Evolutionary conservation across 1,140 invertebrate genomes (phyloP), one percentile per base, ranked within the genome.

Genomic region (Samia ricini): DNA sequence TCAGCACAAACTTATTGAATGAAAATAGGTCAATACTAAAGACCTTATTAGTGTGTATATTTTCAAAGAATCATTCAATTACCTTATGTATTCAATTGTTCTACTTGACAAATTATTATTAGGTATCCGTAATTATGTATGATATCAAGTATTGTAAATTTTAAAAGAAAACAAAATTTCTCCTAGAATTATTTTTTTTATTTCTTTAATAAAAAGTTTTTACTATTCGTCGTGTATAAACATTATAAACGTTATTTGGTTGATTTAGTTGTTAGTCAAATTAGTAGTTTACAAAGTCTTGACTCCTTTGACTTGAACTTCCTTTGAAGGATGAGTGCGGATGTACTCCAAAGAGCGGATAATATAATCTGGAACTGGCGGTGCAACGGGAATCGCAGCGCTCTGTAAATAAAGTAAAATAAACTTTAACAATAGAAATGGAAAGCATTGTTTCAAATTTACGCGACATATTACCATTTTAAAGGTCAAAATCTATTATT

Each of bases 301-400:
- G 10, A 4, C 8, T 26, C 2, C 7, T 12, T 42, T 42, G 12
- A 15, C 33, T 8, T 7, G 7, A n/a, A n/a, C n/a, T 42, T 42
- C 33, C 33, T 42, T 42, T 10, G 68, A 68, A 12, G 71, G 68
- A 33, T 74, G 76, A 15, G 74, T 36, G 1, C 68, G 72, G 59
- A 89, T 79, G 71, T 90, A 91, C 61, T 87, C 82, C 59, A 91
- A 60, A 24, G 77, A 63, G 21, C 75, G 72, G 50, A 63, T 56
- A 65, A 81, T 79, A 51, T 70, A 73, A 48, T 66, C 71, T 29
- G 79, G 79, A 6, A 81, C 64, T 19, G 94, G 93, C 0, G 94
- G 94, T 3, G 94, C 93, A 1, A 93, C 93, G 26, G 93, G 93
- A 0, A 93, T 72, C 52, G 92, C 89, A 23, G 82, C 90, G 20